Conservation (phyloP, 2,888 invertebrate species). For the Aphodius granarius region DNA sequence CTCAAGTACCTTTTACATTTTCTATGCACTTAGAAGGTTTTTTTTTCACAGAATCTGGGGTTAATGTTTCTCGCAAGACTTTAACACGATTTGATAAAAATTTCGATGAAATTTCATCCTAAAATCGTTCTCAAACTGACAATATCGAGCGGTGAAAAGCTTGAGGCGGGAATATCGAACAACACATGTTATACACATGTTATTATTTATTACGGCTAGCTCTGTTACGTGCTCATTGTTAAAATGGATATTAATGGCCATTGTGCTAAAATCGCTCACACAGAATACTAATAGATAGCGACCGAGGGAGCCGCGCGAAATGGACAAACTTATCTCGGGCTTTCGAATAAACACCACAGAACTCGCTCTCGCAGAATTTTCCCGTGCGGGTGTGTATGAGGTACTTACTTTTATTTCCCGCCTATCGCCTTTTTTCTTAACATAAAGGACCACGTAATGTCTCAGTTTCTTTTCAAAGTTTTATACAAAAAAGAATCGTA, state of each 20-base stretch:
- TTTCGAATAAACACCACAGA: background rate
- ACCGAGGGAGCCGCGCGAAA: background rate
- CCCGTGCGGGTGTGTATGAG: background rate
- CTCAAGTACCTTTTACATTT: no score
- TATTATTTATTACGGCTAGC: constrained; percentile 5
- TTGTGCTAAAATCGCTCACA: constrained; percentile 10
- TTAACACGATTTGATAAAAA: no score
- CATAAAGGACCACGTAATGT: background rate
- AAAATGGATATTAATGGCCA: constrained; percentile 13
- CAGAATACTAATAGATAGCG: constrained; percentile 10
- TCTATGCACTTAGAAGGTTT: no score
- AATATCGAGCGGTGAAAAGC: background rate
- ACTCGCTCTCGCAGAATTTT: background rate
- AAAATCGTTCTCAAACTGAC: background rate
- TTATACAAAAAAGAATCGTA: background rate
- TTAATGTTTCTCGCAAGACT: no score
- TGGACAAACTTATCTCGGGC: constrained; percentile 11
- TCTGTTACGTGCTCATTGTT: constrained; percentile 12
- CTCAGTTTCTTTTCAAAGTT: background rate
- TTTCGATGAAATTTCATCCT: no score
- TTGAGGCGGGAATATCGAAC: background rate
- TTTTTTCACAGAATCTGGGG: no score
- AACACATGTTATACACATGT: constrained; percentile 10
- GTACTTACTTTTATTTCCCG: background rate
- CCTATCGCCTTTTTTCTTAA: background rate